Evolutionary conservation across 1,140 invertebrate species (phyloP), one percentile per base, ranked within the genome.

Genomic region (Condylostylus longicornis): DNA sequence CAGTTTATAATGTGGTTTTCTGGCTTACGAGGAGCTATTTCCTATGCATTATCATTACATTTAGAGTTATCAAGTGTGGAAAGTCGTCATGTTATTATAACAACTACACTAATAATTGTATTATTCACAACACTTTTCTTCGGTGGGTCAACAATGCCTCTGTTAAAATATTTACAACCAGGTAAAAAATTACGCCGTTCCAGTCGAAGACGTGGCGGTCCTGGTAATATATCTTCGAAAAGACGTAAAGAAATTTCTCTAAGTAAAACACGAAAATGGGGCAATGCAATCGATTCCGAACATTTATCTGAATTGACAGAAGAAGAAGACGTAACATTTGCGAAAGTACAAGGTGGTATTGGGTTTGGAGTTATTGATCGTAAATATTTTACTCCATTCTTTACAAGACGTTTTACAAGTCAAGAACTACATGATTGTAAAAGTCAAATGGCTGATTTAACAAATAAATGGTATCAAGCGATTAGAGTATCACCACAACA

Each of bases 1-100:
- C 94, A 95, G 77, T 95, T 97, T 52, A 95, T 98, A 31, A 98
- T 97, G 93, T 98, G 93, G 93, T 98, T 98, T 54, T 95, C 89
- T 62, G 89, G 89, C 31, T 65, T 98, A 41, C 70, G 94, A 29
- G 95, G 95, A 22, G 95, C 94, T 12, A 95, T 99, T 62, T 93
- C 93, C 1, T 98, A 98, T 65, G 94, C 94, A 4, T 65, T 99
- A 0, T 94, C 90, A 8, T 71, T 99, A 21, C 93, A 99, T 68
- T 72, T 98, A 41, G 85, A 96, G 48, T 83, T 97, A 55, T 85
- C 83, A 41, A 60, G 51, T 17, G 79, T 87, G 59, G 88, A 95
- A 62, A 94, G 86, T 3, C 72, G 89, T 4, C 84, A 90, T 51
- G 87, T 98, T 5, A 83, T 98, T 33, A 93, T 98, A 32, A 97